Conservation (phyloP, 2,113 vertebrate genomes). For the Colossoma macropomum region DNA sequence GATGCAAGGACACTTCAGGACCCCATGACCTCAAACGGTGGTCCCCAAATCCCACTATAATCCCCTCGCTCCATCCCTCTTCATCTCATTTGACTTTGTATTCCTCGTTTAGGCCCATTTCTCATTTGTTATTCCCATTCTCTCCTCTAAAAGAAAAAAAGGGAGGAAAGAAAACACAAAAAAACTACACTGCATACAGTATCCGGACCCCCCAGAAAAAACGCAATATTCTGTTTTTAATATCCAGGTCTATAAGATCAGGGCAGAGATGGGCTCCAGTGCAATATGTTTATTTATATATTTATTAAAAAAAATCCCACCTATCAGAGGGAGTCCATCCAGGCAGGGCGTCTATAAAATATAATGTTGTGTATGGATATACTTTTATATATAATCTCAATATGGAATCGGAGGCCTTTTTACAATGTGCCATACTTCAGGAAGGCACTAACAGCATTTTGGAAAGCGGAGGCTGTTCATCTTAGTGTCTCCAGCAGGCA, state of each 20-base stretch:
- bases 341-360: slow-evolving; percentile 75
- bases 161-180: slow-evolving; percentile 71
- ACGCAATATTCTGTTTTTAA: slow-evolving; percentile 87
- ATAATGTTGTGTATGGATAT: slow-evolving; percentile 85
- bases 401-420: slow-evolving; percentile 98
- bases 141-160: slow-evolving; percentile 60
- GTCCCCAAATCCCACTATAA: no score
- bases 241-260: slow-evolving; percentile 86
- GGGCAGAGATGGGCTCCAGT: slow-evolving; percentile 80
- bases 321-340: slow-evolving; percentile 62
- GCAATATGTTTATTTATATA: slow-evolving; percentile 86
- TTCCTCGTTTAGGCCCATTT: slow-evolving; percentile 71
- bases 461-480: slow-evolving; percentile 97
- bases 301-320: slow-evolving; percentile 66
- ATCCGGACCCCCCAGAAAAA: slow-evolving; percentile 73
- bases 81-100: slow-evolving; percentile 61
- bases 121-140: slow-evolving; percentile 70
- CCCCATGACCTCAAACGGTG: background rate
- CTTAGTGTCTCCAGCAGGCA: slow-evolving; percentile 97
- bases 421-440: slow-evolving; percentile 99
- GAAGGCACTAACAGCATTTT: slow-evolving; percentile 97
- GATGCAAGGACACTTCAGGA: background rate
- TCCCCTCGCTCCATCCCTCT: background rate
- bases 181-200: background rate
- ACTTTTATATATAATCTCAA: slow-evolving; percentile 89